These are phyloP conservation scores for Calosoma granatense DNA, from an alignment of 1,140 invertebrate genomes.

Conservation along the genomic window DNA sequence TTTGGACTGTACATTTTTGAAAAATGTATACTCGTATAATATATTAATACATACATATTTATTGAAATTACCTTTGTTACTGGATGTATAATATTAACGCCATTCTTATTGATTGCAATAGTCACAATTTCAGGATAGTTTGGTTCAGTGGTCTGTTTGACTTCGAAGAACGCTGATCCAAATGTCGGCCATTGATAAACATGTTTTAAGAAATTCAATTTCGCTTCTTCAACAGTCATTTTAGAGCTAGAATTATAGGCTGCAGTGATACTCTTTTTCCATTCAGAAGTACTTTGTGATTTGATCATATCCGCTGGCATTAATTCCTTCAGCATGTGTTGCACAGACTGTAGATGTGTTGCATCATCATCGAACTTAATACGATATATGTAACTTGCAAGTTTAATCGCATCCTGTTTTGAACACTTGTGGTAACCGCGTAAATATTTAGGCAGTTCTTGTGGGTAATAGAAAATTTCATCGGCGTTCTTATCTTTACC, in stretches of 20 bases:
- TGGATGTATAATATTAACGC: slow-evolving; percentile 81
- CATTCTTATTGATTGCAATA: slow-evolving; percentile 84
- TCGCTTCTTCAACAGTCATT: slow-evolving; percentile 60
- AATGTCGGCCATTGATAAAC: slow-evolving; percentile 80
- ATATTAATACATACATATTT: too few species aligned
- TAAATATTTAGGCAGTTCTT: slow-evolving; percentile 88
- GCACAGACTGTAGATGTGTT: slow-evolving; percentile 41
- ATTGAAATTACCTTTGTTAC: slow-evolving; percentile 58
- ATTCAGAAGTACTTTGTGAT: slow-evolving; percentile 61
- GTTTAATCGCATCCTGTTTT: slow-evolving; percentile 65
- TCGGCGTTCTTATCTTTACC: slow-evolving; percentile 84
- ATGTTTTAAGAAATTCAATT: slow-evolving; percentile 72
- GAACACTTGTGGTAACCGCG: slow-evolving; percentile 77
- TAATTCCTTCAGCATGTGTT: slow-evolving; percentile 60
- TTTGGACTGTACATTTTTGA: background rate
- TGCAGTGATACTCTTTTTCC: slow-evolving; percentile 66
- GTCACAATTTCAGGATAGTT: slow-evolving; percentile 75
- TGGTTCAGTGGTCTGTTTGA: slow-evolving; percentile 77
- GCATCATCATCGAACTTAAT: slow-evolving; percentile 61
- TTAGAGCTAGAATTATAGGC: slow-evolving; percentile 49
- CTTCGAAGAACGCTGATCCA: slow-evolving; percentile 93
- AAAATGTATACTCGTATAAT: too few species aligned
- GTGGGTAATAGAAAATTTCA: slow-evolving; percentile 89
- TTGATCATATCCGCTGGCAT: slow-evolving; percentile 72
- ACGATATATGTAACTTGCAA: slow-evolving; percentile 74